Evolutionary conservation across 2,888 invertebrate genomes (phyloP), one percentile per base, ranked within the genome.

Genomic region (Drosophila fungiperda): DNA sequence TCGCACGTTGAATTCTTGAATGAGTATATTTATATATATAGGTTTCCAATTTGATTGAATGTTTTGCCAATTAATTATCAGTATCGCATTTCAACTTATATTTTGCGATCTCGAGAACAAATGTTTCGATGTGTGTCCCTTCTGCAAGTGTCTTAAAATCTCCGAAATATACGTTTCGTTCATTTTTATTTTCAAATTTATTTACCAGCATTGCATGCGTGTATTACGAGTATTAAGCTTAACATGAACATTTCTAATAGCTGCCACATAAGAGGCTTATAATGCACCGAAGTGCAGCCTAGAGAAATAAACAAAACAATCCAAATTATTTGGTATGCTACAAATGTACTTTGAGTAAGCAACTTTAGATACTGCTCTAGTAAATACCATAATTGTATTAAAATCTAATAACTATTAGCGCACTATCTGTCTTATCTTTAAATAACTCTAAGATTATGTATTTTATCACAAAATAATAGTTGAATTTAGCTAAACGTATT

Each of bases 121-220:
- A 2, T 23, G 45, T 8, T 45, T 20, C 15, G 2, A 23, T 23
- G 8, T 15, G 45, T 23, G 45, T 15, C 15, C 3, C 15, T 1
- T 45, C 15, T 1, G 8, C 7, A 45, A 45, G 20, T 3, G 20
- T 23, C 15, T 23, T 45, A 8, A 23, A 15, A 15, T 3, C 20
- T 45, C 12, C 20, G 20, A 20, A 20, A 12, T 45, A 7, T 20
- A 7, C 3, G 12, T 12, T 29, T 29, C 6, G 7, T 12, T 20
- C 20, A 12, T 7, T 20, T 45, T 35, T 61, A 7, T 29, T n/a
- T 15, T 40, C 8, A 50, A 23, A 61, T 61, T 33, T 52, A 40
- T 62, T 61, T 60, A 65, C 32, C 26, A 64, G 50, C 50, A 40
- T 23, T 40, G 26, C 50, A 33, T 42, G 61, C 52, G 23, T 53